A percentile compares a stretch with the other conserved stretches of the same genome.
Conservation (phyloP, 2,113 vertebrate species). For the Gracilinanus agilis region DNA sequence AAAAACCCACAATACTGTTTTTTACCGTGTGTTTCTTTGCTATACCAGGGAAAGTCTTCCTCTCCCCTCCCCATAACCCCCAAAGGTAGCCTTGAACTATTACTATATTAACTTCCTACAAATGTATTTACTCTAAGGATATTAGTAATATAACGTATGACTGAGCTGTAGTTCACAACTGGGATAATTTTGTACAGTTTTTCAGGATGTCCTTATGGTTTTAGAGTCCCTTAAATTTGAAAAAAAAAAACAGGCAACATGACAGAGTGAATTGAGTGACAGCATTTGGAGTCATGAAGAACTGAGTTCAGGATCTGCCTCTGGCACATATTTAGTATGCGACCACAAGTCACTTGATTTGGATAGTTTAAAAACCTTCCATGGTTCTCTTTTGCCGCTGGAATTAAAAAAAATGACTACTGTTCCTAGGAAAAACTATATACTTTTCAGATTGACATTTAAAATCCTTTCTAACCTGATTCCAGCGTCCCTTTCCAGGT, state of each 20-base stretch:
- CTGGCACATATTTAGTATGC: neutral
- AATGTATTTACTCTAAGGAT: slow-evolving; percentile 83
- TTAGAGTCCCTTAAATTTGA: slow-evolving; percentile 68
- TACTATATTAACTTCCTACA: slow-evolving; percentile 86
- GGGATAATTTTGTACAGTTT: slow-evolving; percentile 60
- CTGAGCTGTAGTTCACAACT: slow-evolving; percentile 73
- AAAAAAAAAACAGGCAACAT: neutral
- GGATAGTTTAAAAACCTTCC: neutral
- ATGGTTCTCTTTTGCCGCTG: neutral
- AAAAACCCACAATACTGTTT: slow-evolving; percentile 83
- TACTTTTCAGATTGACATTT: neutral
- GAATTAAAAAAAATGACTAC: neutral
- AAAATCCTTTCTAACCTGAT: neutral
- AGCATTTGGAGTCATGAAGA: neutral
- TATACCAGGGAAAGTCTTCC: slow-evolving; percentile 83
- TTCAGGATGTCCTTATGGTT: slow-evolving; percentile 26
- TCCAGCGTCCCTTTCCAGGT: neutral
- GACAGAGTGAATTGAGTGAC: neutral
- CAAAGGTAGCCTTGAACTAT: slow-evolving; percentile 85
- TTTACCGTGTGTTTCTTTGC: slow-evolving; percentile 85
- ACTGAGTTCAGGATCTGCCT: neutral
- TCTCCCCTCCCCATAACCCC: slow-evolving; percentile 49
- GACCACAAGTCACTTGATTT: neutral
- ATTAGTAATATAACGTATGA: slow-evolving; percentile 81
- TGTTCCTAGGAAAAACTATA: neutral